Evolutionary conservation across 2,888 invertebrate genomes (phyloP).

Genomic region (Ischnus inquisitorius): DNA sequence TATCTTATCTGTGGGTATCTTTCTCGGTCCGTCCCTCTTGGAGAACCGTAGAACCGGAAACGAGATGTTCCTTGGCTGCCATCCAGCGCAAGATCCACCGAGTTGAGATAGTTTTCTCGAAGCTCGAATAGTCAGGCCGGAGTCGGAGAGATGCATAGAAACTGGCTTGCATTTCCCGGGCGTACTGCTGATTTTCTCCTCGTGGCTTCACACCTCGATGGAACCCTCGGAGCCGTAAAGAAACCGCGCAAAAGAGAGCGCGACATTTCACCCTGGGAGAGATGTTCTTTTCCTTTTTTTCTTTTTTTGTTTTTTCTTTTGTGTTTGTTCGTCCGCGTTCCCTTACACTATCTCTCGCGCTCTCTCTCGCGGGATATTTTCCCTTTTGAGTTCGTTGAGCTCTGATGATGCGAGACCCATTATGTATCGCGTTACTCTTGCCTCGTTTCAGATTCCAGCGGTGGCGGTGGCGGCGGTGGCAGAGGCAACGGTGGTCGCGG

Average conservation of each 20-base stretch:
- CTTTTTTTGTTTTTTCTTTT: background rate
- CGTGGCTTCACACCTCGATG: conserved; percentile 65
- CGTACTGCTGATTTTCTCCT: conserved; percentile 54
- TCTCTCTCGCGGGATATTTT: conserved; percentile 17
- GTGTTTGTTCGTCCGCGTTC: background rate
- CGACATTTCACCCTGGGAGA: conserved; percentile 4
- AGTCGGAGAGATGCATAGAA: conserved; percentile 6
- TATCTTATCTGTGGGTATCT: conserved; percentile 9
- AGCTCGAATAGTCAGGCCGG: conserved; percentile 20
- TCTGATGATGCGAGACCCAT: conserved; percentile 51
- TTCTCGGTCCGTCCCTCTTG: conserved; percentile 9
- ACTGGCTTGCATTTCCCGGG: conserved; percentile 47
- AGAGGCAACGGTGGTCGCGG: conserved; percentile 73
- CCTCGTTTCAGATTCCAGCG: conserved; percentile 77
- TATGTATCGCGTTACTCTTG: conserved; percentile 56
- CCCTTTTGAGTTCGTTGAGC: conserved; percentile 48
- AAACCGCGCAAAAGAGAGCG: conserved; percentile 9
- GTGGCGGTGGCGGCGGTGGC: conserved; percentile 72
- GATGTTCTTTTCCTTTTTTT: conserved; percentile 23
- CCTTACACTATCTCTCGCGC: no score
- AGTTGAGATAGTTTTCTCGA: conserved; percentile 58
- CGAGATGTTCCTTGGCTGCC: conserved; percentile 62
- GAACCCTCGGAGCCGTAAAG: conserved; percentile 55
- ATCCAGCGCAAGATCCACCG: conserved; percentile 52
- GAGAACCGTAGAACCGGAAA: conserved; percentile 57